A percentile compares a stretch with the other conserved stretches of the same genome.
Evolutionary conservation across 2,888 invertebrate genomes (phyloP).

Genomic region (Plagodis dolabraria): DNA sequence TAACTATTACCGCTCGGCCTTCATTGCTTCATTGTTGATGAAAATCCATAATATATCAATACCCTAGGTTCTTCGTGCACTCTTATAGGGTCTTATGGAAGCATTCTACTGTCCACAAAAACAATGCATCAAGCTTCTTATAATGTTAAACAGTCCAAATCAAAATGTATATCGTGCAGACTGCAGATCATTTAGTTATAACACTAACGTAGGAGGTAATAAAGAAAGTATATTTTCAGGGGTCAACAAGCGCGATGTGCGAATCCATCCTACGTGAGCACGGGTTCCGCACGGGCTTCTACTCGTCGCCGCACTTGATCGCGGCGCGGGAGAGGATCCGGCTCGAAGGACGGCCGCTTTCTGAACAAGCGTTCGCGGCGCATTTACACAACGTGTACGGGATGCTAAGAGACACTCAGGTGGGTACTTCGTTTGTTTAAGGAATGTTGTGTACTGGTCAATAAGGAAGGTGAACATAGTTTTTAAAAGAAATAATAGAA

Average conservation of each 20-base stretch:
- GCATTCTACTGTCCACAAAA: no score
- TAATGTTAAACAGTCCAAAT: no score
- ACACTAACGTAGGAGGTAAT: neutral
- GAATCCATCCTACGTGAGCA: constrained; percentile 94
- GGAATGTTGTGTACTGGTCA: no score
- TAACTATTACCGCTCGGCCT: no score
- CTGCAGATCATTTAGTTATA: no score
- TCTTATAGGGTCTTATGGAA: neutral
- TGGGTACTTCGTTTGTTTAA: constrained; percentile 24
- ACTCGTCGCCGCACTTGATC: constrained; percentile 97
- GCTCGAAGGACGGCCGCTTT: constrained; percentile 92
- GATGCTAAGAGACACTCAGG: constrained; percentile 74
- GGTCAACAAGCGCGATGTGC: constrained; percentile 96
- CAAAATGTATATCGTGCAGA: no score
- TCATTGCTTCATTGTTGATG: no score
- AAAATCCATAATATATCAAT: no score
- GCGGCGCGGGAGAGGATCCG: constrained; percentile 96
- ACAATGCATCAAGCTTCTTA: no score
- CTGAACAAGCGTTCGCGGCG: constrained; percentile 88
- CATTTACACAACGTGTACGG: constrained; percentile 94
- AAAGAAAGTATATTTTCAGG: constrained; percentile 66
- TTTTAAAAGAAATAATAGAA: no score
- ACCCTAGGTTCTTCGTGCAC: no score
- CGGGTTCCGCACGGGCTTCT: constrained; percentile 96
- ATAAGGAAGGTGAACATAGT: no score